Evolutionary conservation across 2,113 vertebrate genomes (phyloP).

Genomic region (Euleptes europaea): DNA sequence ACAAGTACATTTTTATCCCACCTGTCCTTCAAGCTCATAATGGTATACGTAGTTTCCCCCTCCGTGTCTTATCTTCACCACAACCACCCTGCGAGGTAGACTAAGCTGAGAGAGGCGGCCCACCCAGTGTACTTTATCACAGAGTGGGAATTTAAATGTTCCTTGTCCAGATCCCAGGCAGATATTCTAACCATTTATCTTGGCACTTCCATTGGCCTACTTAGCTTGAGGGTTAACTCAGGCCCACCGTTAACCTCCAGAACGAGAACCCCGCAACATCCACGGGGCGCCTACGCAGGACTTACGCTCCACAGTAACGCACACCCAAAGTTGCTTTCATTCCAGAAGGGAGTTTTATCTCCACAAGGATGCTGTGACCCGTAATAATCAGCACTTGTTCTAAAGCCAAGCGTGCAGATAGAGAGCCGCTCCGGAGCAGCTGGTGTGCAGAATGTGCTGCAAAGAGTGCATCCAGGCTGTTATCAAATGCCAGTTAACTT

Average conservation of each 20-base stretch:
- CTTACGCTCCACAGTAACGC: neutral
- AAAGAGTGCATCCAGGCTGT: neutral
- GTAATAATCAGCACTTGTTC: neutral
- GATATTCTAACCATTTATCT: no score
- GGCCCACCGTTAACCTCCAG: neutral
- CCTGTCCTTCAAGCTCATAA: no score
- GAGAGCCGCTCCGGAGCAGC: neutral
- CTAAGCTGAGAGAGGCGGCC: no score
- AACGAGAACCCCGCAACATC: neutral
- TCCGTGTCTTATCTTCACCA: no score
- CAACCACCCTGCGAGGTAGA: no score
- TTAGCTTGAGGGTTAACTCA: neutral
- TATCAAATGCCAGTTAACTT: neutral
- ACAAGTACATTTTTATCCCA: no score
- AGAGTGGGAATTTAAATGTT: no score
- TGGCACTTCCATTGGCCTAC: no score
- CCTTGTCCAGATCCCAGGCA: no score
- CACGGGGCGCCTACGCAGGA: neutral
- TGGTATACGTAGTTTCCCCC: no score
- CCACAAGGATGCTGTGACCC: neutral
- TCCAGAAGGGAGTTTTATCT: neutral
- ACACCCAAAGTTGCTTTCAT: neutral
- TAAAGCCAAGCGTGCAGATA: neutral
- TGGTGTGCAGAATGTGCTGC: neutral
- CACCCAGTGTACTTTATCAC: no score